Evolutionary conservation across 1,140 invertebrate species (phyloP).

Genomic region (Drosophila orena): DNA sequence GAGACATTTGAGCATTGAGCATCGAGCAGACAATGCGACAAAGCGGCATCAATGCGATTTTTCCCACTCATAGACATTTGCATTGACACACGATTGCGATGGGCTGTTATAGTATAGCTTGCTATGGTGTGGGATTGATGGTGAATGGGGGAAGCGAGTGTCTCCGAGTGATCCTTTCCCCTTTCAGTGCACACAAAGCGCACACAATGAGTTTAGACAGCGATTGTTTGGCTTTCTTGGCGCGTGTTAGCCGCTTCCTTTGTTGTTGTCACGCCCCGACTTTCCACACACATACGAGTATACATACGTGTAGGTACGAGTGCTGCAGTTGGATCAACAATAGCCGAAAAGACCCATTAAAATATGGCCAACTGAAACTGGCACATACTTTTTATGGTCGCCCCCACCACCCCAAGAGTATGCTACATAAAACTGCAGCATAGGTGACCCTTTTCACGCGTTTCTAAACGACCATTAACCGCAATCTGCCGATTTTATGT

Average conservation of each 20-base stretch:
- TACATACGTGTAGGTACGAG: constrained; percentile 2
- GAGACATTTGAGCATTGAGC: constrained; percentile 15
- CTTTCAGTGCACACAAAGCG: constrained; percentile 54
- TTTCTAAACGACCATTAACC: constrained; percentile 44
- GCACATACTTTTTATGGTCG: constrained; percentile 19
- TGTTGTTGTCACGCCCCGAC: constrained; percentile 46
- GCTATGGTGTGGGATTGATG: no score
- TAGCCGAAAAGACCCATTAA: constrained; percentile 28
- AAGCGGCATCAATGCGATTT: constrained; percentile 70
- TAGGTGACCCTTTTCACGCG: constrained; percentile 39
- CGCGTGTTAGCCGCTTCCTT: constrained; percentile 37
- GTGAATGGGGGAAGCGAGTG: not conserved
- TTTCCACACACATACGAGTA: not conserved
- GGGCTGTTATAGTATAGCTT: not conserved
- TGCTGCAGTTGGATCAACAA: constrained; percentile 48
- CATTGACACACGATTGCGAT: constrained; percentile 62
- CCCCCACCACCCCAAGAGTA: constrained; percentile 8
- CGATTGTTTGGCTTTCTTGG: constrained; percentile 70
- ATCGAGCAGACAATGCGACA: constrained; percentile 66
- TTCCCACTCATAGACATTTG: constrained; percentile 72
- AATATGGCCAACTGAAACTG: constrained; percentile 19
- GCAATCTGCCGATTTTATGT: constrained; percentile 25
- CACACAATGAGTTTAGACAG: constrained; percentile 77
- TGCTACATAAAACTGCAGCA: constrained; percentile 28
- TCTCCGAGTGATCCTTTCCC: constrained; percentile 65